These are phyloP conservation scores for Lycaon pictus DNA, from an alignment of 2,113 vertebrate genomes.

Conservation along the genomic window DNA sequence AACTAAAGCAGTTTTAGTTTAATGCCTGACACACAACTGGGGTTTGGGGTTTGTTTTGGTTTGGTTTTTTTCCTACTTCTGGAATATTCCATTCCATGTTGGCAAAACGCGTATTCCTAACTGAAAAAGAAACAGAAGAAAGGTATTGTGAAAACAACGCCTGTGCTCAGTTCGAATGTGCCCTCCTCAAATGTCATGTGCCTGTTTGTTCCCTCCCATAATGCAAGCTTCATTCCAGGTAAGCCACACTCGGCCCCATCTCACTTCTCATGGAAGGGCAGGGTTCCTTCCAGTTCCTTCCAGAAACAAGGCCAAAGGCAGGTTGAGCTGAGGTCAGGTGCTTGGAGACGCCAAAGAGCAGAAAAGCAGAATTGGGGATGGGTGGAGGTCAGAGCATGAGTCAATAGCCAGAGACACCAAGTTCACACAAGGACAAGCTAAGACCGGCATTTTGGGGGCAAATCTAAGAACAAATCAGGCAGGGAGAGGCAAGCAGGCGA, in stretches of 20 bases:
- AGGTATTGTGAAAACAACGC: neutral
- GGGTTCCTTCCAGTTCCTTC: neutral
- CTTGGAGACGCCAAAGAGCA: slow-evolving; percentile 53
- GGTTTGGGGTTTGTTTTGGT: neutral
- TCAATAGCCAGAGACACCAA: neutral
- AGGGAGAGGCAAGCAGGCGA: neutral
- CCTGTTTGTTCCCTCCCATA: neutral
- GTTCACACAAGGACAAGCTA: slow-evolving; percentile 66
- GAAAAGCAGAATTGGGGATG: slow-evolving; percentile 56
- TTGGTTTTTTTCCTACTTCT: slow-evolving; percentile 14
- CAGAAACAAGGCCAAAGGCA: slow-evolving; percentile 51
- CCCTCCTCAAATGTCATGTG: neutral
- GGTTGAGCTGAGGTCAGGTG: slow-evolving; percentile 77
- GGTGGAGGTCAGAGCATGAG: slow-evolving; percentile 44
- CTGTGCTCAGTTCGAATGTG: neutral
- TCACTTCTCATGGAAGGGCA: neutral
- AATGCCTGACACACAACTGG: slow-evolving; percentile 46
- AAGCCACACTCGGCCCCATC: neutral
- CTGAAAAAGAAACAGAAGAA: neutral
- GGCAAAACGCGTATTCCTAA: slow-evolving; percentile 1
- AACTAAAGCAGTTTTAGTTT: slow-evolving; percentile 50
- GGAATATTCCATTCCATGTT: slow-evolving; percentile 55
- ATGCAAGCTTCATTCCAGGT: neutral
- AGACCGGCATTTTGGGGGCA: neutral
- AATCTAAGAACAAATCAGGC: slow-evolving; percentile 1